Conservation (phyloP, 1,140 invertebrate genomes). For the Pectinophora gossypiella region DNA sequence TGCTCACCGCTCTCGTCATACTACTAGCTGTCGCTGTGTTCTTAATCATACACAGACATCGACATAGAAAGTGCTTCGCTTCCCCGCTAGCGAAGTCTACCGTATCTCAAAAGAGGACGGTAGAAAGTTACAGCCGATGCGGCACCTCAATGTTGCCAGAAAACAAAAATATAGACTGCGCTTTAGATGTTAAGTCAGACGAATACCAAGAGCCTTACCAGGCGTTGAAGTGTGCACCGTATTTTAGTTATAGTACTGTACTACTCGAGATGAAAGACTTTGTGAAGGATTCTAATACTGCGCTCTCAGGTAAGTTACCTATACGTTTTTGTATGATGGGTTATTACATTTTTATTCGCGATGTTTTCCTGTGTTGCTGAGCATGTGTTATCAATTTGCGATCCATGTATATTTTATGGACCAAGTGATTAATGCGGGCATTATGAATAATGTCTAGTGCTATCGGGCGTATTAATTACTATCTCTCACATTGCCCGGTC, state of each 20-base stretch:
- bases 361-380: no score
- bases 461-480: no score
- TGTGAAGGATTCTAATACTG: constrained; percentile 77
- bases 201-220: constrained; percentile 89
- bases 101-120: constrained; percentile 39
- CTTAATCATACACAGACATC: constrained; percentile 85
- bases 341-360: no score
- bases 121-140: constrained; percentile 58
- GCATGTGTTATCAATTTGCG: no score
- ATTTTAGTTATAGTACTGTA: constrained; percentile 87
- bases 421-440: no score
- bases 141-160: constrained; percentile 76
- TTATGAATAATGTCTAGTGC: no score
- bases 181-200: constrained; percentile 79
- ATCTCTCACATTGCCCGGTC: no score
- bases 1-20: constrained; percentile 86
- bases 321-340: no score
- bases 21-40: constrained; percentile 84
- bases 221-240: constrained; percentile 84
- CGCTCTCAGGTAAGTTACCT: constrained; percentile 62
- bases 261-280: constrained; percentile 86
- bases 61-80: constrained; percentile 86
- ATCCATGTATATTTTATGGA: no score
- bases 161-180: constrained; percentile 68
- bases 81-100: constrained; percentile 83